phyloP scores from a whole-genome alignment of 2,888 invertebrate genomes.

The Notodromas monacha region DNA sequence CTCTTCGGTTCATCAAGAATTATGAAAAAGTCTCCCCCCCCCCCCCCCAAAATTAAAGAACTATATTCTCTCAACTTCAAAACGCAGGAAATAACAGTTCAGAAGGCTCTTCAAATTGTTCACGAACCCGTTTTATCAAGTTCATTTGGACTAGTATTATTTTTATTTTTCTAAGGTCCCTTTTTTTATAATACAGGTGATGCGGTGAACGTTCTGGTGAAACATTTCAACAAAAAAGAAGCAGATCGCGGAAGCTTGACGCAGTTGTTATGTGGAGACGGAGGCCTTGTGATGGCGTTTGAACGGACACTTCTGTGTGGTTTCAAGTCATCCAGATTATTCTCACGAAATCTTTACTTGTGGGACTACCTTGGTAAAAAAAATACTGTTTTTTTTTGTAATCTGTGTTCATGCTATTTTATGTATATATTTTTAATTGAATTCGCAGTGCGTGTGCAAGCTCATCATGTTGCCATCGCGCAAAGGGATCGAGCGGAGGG shows the following conservation, averaged over 20 bases:
- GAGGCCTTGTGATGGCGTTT: slow-evolving; percentile 63
- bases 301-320: slow-evolving; percentile 86
- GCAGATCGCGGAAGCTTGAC: slow-evolving; percentile 35
- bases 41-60: too few species aligned
- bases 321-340: slow-evolving; percentile 64
- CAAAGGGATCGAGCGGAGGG: not conserved
- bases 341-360: slow-evolving; percentile 70
- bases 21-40: too few species aligned
- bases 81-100: too few species aligned
- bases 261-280: slow-evolving; percentile 70
- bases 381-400: not conserved
- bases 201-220: slow-evolving; percentile 82
- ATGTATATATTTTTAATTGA: too few species aligned
- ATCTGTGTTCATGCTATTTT: too few species aligned
- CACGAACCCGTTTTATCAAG: too few species aligned
- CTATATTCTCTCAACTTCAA: too few species aligned
- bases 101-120: too few species aligned
- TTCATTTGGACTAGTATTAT: too few species aligned
- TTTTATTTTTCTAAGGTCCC: slow-evolving; percentile 11
- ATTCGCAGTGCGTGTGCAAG: not conserved
- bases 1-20: too few species aligned
- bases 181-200: slow-evolving; percentile 29
- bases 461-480: not conserved
- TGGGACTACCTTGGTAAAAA: slow-evolving; percentile 82
- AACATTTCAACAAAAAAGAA: slow-evolving; percentile 70